Base-by-base conservation (phyloP, 2,797 vertebrate species). In the Gadopsis bispinosus region DNA sequence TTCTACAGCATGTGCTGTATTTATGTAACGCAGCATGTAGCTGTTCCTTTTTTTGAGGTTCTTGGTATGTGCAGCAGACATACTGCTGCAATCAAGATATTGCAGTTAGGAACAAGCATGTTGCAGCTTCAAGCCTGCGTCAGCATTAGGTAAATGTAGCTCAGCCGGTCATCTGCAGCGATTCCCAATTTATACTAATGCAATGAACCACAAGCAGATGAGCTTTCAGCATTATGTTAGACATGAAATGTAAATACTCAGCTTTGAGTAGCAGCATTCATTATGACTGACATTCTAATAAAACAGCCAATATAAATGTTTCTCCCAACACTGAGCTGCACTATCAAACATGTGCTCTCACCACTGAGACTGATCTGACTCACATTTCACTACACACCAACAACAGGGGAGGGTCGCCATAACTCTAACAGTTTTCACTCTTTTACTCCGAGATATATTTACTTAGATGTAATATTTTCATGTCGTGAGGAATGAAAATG, bases 11-110 rank as follows among this genome's bases (percentile, higher is more conserved):
- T 33, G 14, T 19, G 29, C 5, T 10, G 26, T 60, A n/a, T 62
- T 55, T 48, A 16, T 51, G 16, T 19, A 61, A 73, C 29, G 51
- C 50, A 62, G 48, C 63, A 47, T 37, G 22, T 58, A 39, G 39
- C 48, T 61, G 19, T 26, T 50, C 11, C 17, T 50, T 37, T 35
- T 60, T 9, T 41, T 1, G 22, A n/a, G 20, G 55, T 22, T 67
- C 11, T 29, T 1, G 8, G 33, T 55, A 22, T 22, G 22, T 59
- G 22, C 37, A 17, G 50, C 12, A 37, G 56, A 39, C 33, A 31
- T 22, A 19, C 20, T 62, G 63, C 43, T 54, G 50, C 35, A 3
- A 0, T 41, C 65, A 29, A 12, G 35, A 41, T 11, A 7, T 13
- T 17, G 31, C 43, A 59, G 13, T 55, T 13, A 63, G n/a, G n/a